phyloP scores from a whole-genome alignment of 2,888 invertebrate genomes.

The Dione juno region DNA sequence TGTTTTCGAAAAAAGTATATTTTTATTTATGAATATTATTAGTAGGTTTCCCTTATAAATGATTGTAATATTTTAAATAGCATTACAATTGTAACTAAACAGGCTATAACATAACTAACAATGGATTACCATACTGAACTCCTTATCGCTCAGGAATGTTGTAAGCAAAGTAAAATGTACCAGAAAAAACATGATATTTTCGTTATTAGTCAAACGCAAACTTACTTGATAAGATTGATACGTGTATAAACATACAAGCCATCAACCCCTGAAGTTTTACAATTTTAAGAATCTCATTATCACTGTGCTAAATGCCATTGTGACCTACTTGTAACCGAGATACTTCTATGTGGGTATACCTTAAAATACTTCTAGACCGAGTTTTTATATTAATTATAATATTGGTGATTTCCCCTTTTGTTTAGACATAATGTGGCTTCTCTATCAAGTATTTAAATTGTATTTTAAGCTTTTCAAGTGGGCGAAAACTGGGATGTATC shows the following conservation, averaged over 20 bases:
- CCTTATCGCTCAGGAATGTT: slow-evolving; percentile 70
- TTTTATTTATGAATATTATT: not conserved
- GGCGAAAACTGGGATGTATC: too few relatives aligned
- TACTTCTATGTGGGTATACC: not conserved
- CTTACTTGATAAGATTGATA: slow-evolving; percentile 54
- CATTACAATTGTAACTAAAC: not conserved
- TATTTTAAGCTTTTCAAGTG: too few relatives aligned
- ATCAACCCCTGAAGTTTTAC: slow-evolving; percentile 37
- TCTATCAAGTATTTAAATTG: too few relatives aligned
- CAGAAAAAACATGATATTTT: slow-evolving; percentile 64
- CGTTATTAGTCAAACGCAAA: slow-evolving; percentile 54
- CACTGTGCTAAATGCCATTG: not conserved
- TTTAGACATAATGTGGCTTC: not conserved
- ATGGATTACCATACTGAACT: slow-evolving; percentile 13
- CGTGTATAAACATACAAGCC: slow-evolving; percentile 50
- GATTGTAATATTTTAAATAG: too few relatives aligned
- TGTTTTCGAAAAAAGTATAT: not conserved
- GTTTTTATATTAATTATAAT: not conserved
- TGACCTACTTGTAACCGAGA: not conserved
- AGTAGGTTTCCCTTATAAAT: too few relatives aligned
- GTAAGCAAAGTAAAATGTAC: slow-evolving; percentile 63
- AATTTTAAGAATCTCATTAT: not conserved
- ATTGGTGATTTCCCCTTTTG: not conserved
- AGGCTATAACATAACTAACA: slow-evolving; percentile 5
- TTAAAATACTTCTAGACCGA: not conserved